phyloP scores from a whole-genome alignment of 2,113 vertebrate genomes.

The Dromiciops gliroides region DNA sequence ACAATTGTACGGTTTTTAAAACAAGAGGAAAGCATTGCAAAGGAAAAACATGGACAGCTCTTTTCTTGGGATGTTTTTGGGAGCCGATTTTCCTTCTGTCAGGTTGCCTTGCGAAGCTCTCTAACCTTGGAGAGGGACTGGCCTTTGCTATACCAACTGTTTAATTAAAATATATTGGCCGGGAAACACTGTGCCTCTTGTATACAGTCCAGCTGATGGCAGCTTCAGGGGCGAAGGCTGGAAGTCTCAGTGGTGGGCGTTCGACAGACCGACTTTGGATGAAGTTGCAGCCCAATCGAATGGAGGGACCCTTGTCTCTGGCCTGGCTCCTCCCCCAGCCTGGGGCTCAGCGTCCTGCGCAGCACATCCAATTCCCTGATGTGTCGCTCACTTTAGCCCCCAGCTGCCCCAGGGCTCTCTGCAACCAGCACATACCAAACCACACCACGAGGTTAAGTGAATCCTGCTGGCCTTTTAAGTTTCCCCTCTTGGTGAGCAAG shows the following conservation, averaged over 20 bases:
- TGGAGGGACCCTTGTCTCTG: conserved; percentile 25
- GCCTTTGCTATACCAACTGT: conserved; percentile 42
- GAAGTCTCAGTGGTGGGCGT: conserved; percentile 22
- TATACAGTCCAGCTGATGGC: conserved; percentile 36
- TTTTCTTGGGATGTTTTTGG: background rate
- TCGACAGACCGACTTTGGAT: conserved; percentile 35
- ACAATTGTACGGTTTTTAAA: conserved; percentile 53
- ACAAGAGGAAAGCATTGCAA: conserved; percentile 58
- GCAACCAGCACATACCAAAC: conserved; percentile 31
- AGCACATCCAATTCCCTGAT: conserved; percentile 38
- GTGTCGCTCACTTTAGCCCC: conserved; percentile 27
- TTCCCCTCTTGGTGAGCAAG: conserved; percentile 40
- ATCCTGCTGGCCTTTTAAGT: conserved; percentile 46
- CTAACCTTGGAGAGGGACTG: conserved; percentile 45
- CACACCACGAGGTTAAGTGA: conserved; percentile 48
- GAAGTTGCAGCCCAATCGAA: conserved; percentile 27
- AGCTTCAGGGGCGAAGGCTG: conserved; percentile 25
- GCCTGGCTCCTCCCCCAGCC: background rate
- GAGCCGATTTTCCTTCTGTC: conserved; percentile 53
- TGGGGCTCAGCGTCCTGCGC: conserved; percentile 50
- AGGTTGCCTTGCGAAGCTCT: conserved; percentile 47
- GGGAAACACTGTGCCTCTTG: conserved; percentile 37
- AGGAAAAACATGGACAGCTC: conserved; percentile 36
- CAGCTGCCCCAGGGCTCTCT: background rate
- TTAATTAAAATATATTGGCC: conserved; percentile 69